Evolutionary conservation across 2,888 invertebrate species (phyloP).

Genomic region (Ophion ventricosus): DNA sequence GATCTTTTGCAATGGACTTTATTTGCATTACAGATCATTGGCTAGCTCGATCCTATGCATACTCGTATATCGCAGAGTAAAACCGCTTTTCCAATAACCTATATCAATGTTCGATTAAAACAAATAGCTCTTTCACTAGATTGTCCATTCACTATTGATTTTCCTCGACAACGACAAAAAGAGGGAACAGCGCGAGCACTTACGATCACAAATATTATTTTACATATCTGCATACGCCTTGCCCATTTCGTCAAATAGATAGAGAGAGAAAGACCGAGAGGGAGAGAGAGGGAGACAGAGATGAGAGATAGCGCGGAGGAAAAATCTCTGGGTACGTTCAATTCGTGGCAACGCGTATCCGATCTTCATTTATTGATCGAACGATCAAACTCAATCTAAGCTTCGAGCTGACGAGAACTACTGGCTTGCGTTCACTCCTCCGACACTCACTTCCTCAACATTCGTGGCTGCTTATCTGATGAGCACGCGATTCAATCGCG

Average conservation of each 20-base stretch:
- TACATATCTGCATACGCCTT: neutral
- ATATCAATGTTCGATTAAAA: neutral
- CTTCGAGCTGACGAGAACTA: neutral
- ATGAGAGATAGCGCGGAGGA: no score
- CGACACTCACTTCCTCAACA: neutral
- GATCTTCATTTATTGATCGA: neutral
- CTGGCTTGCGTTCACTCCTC: neutral
- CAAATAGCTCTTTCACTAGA: neutral
- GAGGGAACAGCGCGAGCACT: neutral
- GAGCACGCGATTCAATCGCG: neutral
- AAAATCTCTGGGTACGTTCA: neutral
- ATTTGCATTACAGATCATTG: constrained; percentile 6
- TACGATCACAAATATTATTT: constrained; percentile 1
- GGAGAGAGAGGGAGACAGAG: no score
- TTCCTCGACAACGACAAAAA: neutral
- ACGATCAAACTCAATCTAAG: neutral
- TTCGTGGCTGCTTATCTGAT: neutral
- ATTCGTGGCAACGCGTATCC: neutral
- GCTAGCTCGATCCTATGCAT: neutral
- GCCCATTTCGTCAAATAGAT: neutral
- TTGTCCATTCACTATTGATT: neutral
- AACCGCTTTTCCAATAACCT: neutral
- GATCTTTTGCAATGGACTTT: neutral
- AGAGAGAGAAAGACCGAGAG: neutral
- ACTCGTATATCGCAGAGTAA: neutral